These are phyloP conservation scores for Plectropomus leopardus DNA, from an alignment of 2,113 vertebrate genomes.

Conservation along the genomic window DNA sequence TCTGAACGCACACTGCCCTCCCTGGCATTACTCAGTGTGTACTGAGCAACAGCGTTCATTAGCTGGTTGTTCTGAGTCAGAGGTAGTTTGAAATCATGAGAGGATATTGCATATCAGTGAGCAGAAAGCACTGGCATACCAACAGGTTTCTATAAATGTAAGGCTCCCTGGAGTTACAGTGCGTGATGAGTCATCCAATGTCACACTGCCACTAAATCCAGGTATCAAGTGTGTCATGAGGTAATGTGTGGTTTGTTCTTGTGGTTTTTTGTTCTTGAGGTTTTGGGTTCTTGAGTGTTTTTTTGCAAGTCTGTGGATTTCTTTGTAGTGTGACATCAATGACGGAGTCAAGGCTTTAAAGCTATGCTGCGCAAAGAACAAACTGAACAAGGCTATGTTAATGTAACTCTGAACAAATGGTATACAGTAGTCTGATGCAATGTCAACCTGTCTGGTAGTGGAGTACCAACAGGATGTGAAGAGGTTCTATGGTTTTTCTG, in stretches of 20 bases:
- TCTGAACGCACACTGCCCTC: slow-evolving; percentile 70
- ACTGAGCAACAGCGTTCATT: slow-evolving; percentile 88
- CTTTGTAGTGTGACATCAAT: slow-evolving; percentile 60
- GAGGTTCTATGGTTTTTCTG: slow-evolving; percentile 16
- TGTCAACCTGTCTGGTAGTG: slow-evolving; percentile 24
- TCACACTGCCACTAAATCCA: slow-evolving; percentile 83
- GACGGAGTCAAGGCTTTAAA: slow-evolving; percentile 67
- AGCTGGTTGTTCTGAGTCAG: slow-evolving; percentile 89
- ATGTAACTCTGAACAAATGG: slow-evolving; percentile 44
- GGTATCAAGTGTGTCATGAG: slow-evolving; percentile 87
- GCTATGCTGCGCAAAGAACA: slow-evolving; percentile 61
- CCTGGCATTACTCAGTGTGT: slow-evolving; percentile 83
- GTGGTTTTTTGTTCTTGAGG: slow-evolving; percentile 67
- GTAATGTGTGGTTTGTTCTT: slow-evolving; percentile 87
- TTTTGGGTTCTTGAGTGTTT: too few relatives aligned
- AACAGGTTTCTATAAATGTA: slow-evolving; percentile 74
- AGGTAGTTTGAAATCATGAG: slow-evolving; percentile 94
- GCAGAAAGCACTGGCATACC: slow-evolving; percentile 86
- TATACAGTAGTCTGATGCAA: slow-evolving; percentile 72
- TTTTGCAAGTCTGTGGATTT: slow-evolving; percentile 49
- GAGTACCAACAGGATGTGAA: background rate
- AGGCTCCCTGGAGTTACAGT: slow-evolving; percentile 71
- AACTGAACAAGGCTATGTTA: slow-evolving; percentile 38
- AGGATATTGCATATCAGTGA: slow-evolving; percentile 90
- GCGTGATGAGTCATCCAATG: slow-evolving; percentile 84